These are phyloP conservation scores for Atrina japonica DNA, from an alignment of 2,888 invertebrate genomes.

Conservation along the genomic window DNA sequence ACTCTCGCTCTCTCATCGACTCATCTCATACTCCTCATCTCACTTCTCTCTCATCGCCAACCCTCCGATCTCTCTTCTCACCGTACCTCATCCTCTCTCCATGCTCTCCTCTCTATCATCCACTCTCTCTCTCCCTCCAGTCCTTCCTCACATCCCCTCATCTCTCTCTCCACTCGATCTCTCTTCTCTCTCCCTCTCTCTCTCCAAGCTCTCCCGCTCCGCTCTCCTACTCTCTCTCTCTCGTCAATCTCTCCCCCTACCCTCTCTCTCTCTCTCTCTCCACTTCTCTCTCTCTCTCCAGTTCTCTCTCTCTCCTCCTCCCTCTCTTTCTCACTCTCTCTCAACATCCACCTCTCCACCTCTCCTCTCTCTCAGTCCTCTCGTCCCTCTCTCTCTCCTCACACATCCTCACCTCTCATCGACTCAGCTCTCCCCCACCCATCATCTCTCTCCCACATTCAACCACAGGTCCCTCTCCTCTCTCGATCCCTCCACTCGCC, in stretches of 20 bases:
- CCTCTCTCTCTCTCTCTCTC: background rate
- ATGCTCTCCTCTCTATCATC: background rate
- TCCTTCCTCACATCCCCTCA: too few species aligned
- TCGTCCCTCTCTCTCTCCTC: background rate
- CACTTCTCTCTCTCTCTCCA: too few species aligned
- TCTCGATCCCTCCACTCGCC: background rate
- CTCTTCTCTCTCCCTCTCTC: too few species aligned
- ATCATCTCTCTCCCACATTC: background rate
- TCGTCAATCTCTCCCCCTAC: too few species aligned
- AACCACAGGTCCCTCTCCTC: background rate
- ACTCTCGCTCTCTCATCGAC: too few species aligned
- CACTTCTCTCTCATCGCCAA: background rate
- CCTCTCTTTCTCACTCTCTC: too few species aligned
- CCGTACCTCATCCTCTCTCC: background rate
- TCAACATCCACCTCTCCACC: too few species aligned
- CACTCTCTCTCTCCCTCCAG: background rate
- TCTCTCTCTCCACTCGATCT: background rate
- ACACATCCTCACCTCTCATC: background rate
- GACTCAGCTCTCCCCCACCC: background rate
- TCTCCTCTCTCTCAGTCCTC: background rate
- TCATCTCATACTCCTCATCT: background rate
- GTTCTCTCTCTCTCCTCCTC: too few species aligned
- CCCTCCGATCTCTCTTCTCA: background rate
- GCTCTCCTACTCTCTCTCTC: too few species aligned
- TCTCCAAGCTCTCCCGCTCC: too few species aligned